Evolutionary conservation across 2,888 invertebrate genomes (phyloP).

Genomic region (Pristionchus mayeri): DNA sequence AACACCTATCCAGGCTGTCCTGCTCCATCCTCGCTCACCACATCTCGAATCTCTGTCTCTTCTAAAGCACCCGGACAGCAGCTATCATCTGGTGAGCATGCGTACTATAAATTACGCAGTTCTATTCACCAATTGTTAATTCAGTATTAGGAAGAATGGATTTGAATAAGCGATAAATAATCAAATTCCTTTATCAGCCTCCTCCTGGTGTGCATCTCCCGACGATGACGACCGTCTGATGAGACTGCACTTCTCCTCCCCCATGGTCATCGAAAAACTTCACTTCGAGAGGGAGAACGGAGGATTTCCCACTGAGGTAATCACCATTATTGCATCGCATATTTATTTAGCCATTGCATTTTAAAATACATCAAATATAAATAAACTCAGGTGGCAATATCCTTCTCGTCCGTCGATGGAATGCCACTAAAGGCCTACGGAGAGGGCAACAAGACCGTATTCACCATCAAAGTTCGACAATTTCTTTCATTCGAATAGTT

Average conservation of each 20-base stretch:
- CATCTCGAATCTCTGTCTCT: slow-evolving; percentile 49
- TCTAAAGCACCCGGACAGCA: slow-evolving; percentile 25
- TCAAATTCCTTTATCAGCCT: background rate
- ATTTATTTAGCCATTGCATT: background rate
- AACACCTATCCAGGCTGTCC: slow-evolving; percentile 41
- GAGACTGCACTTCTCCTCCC: slow-evolving; percentile 56
- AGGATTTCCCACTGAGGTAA: slow-evolving; percentile 49
- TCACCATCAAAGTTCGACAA: slow-evolving; percentile 41
- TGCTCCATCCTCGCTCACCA: slow-evolving; percentile 46
- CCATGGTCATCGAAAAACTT: slow-evolving; percentile 62
- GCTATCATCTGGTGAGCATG: background rate
- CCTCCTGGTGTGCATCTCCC: slow-evolving; percentile 54
- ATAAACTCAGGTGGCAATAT: slow-evolving; percentile 23
- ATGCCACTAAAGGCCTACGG: slow-evolving; percentile 39
- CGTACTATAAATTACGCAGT: no score
- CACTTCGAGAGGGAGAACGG: slow-evolving; percentile 49
- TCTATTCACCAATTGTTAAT: background rate
- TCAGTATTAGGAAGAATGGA: background rate
- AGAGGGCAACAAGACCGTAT: slow-evolving; percentile 42
- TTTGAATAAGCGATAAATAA: background rate
- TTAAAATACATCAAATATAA: background rate
- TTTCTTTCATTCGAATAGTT: background rate
- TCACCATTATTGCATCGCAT: background rate
- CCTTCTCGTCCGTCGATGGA: slow-evolving; percentile 40
- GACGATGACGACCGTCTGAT: slow-evolving; percentile 49